phyloP scores from a whole-genome alignment of 2,888 invertebrate species.

The Acrocyrtus sp. region DNA sequence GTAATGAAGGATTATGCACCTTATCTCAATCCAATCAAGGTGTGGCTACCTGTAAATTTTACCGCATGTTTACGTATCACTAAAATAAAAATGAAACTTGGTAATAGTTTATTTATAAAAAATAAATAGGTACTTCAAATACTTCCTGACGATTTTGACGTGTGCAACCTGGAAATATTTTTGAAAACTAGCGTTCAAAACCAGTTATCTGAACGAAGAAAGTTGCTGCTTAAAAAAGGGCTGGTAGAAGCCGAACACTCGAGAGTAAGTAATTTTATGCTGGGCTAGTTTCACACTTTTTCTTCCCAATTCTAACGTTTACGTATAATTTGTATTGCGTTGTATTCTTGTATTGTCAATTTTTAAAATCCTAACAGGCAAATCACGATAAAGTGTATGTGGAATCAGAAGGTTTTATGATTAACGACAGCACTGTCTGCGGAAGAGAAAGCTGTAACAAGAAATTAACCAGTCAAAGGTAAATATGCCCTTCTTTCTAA shows the following conservation, averaged over 20 bases:
- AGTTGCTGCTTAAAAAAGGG: slow-evolving; percentile 82
- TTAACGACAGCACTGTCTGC: slow-evolving; percentile 89
- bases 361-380: slow-evolving; percentile 70
- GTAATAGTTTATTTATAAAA: slow-evolving; percentile 31
- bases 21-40: slow-evolving; percentile 84
- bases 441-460: slow-evolving; percentile 84
- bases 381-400: slow-evolving; percentile 82
- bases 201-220: slow-evolving; percentile 78
- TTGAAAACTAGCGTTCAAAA: slow-evolving; percentile 81
- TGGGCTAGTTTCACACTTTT: no score
- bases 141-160: slow-evolving; percentile 82
- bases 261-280: slow-evolving; percentile 74
- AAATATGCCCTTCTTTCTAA: no score
- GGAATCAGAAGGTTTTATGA: slow-evolving; percentile 83
- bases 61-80: not conserved
- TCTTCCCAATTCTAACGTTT: no score
- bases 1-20: slow-evolving; percentile 86
- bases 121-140: slow-evolving; percentile 79
- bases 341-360: not conserved
- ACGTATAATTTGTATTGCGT: slow-evolving; percentile 24
- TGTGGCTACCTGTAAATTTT: slow-evolving; percentile 65
- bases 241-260: slow-evolving; percentile 85
- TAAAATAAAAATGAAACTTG: slow-evolving; percentile 13
- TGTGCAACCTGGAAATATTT: slow-evolving; percentile 80
- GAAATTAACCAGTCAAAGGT: slow-evolving; percentile 91